Percentiles rank a stretch among this genome's conserved stretches.
phyloP scores from a whole-genome alignment of 2,888 invertebrate genomes.

The Netelia virgata region DNA sequence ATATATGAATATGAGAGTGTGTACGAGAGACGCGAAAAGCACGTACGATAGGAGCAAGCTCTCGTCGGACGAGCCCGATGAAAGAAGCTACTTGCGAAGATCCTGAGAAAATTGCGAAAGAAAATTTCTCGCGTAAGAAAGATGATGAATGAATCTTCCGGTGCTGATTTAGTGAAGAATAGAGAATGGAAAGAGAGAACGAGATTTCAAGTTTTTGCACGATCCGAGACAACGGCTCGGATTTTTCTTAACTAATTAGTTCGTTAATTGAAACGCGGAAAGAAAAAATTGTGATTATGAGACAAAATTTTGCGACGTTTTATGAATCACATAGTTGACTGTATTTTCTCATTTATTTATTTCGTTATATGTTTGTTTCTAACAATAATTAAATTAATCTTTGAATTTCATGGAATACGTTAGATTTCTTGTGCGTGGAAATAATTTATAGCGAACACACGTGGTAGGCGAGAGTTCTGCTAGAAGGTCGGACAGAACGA shows the following conservation, averaged over 20 bases:
- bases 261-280: too few relatives aligned
- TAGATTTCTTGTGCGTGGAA: too few relatives aligned
- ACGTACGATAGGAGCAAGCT: slow-evolving; percentile 49
- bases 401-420: too few relatives aligned
- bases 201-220: too few relatives aligned
- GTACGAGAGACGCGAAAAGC: slow-evolving; percentile 16
- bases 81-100: slow-evolving; percentile 23
- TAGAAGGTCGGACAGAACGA: slow-evolving; percentile 1
- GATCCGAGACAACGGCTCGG: too few relatives aligned
- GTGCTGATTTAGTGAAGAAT: not conserved
- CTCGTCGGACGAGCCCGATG: not conserved
- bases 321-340: too few relatives aligned
- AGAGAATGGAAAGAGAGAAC: not conserved
- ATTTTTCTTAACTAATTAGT: too few relatives aligned
- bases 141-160: slow-evolving; percentile 27
- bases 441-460: not conserved
- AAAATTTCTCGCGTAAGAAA: slow-evolving; percentile 25
- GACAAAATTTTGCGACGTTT: too few relatives aligned
- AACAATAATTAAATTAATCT: too few relatives aligned
- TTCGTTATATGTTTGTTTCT: not conserved
- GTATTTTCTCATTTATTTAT: not conserved
- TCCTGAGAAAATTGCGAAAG: slow-evolving; percentile 49
- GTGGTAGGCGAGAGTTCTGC: not conserved
- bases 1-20: not conserved
- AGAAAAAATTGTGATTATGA: too few relatives aligned